Base-by-base conservation (phyloP, 37 sponge, comb jelly and placozoan species). In the Geodia barretti region DNA sequence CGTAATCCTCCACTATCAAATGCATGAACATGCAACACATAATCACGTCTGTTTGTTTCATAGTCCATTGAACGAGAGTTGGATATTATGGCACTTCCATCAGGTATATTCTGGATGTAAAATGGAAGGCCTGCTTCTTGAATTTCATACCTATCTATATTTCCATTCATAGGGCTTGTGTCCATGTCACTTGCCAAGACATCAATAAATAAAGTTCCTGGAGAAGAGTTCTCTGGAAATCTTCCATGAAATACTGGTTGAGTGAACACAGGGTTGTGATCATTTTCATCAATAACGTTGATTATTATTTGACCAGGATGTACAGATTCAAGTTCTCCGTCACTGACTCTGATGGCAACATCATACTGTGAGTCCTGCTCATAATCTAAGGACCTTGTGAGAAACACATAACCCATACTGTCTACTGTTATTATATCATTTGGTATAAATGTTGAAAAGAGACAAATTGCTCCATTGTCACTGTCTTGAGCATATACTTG, bases 271-370 rank as follows among this genome's bases (percentile, higher is more conserved):
- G 90, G 90, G 9, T 72, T 33, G 31, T 78, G 29, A 62, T 89
- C 90, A 73, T 89, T 89, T 64, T 70, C 84, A 69, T 83, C 84
- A 11, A 84, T 21, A 0, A 89, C 58, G 2, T 60, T 74, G 33
- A 89, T 74, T 26, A 69, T 62, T 1, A 89, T 80, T 31, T 40
- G 63, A 59, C 80, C 72, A 4, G 43, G 41, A 31, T 63, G 47
- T 0, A 39, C 47, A 2, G 84, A 68, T 24, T 63, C 60, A 60
- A 43, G 38, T 11, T 37, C 39, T 7, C 90, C 90, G 80, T 89
- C 90, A 32, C 71, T 83, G 0, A 83, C 80, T 38, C 60, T 34
- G 42, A 89, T 74, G 19, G 28, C 64, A 30, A 83, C 70, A 36
- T 84, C 63, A 41, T 85, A 85, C n/a, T 67, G 54, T 26, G 64